Percentiles rank a stretch among this genome's conserved stretches.
Conservation (phyloP, 1,140 invertebrate species). For the Asobara japonica region DNA sequence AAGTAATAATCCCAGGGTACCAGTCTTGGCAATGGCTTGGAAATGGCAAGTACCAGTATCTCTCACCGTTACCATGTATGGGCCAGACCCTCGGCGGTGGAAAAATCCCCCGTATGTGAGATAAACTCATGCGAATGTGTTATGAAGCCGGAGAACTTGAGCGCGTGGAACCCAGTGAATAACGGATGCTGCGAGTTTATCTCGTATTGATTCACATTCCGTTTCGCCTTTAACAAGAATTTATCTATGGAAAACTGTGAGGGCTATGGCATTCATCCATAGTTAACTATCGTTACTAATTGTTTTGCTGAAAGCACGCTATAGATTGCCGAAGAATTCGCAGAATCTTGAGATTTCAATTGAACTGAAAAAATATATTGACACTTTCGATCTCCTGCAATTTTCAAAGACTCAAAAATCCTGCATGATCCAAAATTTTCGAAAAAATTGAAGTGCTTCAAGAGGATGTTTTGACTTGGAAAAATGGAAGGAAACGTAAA, state of each 20-base stretch:
- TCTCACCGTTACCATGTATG: constrained; percentile 5
- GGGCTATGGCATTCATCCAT: neutral
- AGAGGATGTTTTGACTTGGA: no score
- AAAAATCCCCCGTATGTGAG: neutral
- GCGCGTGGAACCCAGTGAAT: neutral
- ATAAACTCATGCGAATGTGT: neutral
- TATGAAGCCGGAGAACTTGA: neutral
- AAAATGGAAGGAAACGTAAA: no score
- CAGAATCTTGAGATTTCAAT: no score
- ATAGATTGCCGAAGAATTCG: no score
- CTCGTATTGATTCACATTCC: neutral
- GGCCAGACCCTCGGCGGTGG: neutral
- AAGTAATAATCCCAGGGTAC: neutral
- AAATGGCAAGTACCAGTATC: neutral
- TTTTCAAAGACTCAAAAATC: neutral
- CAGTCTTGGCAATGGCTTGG: neutral
- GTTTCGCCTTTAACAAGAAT: neutral
- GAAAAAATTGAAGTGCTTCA: no score
- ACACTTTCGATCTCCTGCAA: no score
- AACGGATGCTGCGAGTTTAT: neutral
- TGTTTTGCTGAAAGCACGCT: no score
- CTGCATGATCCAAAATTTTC: neutral
- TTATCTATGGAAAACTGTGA: neutral
- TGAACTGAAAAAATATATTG: no score
- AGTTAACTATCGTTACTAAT: neutral